These are phyloP conservation scores for Chlorodrepanis virens DNA, from an alignment of 2,113 vertebrate genomes.

Conservation along the genomic window DNA sequence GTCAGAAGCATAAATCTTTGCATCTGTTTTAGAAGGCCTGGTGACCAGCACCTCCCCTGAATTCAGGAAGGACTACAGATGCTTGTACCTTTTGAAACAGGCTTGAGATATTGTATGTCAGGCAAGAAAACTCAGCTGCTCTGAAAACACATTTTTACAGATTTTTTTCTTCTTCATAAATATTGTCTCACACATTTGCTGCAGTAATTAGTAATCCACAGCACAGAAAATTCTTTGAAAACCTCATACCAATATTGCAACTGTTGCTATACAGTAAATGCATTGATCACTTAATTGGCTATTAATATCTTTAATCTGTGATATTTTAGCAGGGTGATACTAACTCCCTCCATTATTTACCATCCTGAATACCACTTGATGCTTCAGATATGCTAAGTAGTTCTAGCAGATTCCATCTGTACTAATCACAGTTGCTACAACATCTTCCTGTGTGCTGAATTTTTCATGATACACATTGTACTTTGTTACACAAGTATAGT, in stretches of 20 bases:
- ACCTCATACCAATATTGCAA: background rate
- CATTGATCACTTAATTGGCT: background rate
- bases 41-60: background rate
- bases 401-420: fast-evolving
- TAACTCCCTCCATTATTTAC: background rate
- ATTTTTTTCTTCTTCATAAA: background rate
- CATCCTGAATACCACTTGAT: background rate
- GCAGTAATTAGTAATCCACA: background rate
- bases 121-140: background rate
- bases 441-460: background rate
- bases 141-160: background rate
- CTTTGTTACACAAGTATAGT: background rate
- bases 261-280: background rate
- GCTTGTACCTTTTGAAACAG: background rate
- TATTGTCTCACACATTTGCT: background rate
- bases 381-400: fast-evolving
- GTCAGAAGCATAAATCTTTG: background rate
- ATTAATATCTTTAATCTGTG: background rate
- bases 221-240: background rate
- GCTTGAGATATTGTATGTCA: background rate
- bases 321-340: background rate
- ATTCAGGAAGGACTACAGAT: background rate
- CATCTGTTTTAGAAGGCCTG: background rate
- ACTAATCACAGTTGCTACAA: background rate
- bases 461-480: background rate